Evolutionary conservation across 1,140 invertebrate species (phyloP), one percentile per base, ranked within the genome.

Genomic region (Trichomalopsis sarcophagae): DNA sequence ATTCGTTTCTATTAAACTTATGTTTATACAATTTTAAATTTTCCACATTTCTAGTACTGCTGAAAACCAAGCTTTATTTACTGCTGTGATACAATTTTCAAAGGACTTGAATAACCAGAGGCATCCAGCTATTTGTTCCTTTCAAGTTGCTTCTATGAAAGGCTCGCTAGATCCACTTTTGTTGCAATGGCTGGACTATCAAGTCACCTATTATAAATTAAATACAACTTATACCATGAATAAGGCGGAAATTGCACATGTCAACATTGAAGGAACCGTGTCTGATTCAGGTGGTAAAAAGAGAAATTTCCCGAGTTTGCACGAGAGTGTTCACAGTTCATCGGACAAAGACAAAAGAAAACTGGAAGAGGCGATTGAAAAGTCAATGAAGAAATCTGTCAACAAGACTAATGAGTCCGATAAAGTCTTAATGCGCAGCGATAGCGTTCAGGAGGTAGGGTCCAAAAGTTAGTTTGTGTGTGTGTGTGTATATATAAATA

Each of bases 101-200:
- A 91, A 94, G 87, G 90, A 93, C 87, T 89, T 91, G 30, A 88
- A 90, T 23, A 88, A 89, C 44, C 92, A 94, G 75, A 80, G 23
- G 33, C 94, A 95, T 89, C 94, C 95, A 23, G 92, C 94, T 14
- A 89, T 96, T 55, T 85, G 96, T 4, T 93, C 94, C 4, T 93
- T 96, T 86, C 94, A 94, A 86, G 87, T 96, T 47, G 92, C 94
- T 84, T 94, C 95, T 85, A 93, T 95, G 75, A 93, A 94, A 83
- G 91, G 94, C 73, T 94, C 94, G 78, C 87, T 96, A 62, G 95
- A 96, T 90, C 95, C 96, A 5, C 90, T 95, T 21, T 88, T 96
- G 5, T 93, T 94, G 73, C 91, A 94, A 47, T 96, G 95, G 95
- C 89, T 96, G 4, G 89, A 94, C 27, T 96, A 96, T 89, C 89